A percentile compares a stretch with the other conserved stretches of the same genome.
Evolutionary conservation across 2,113 vertebrate species (phyloP).

Genomic region (Gasterosteus nipponicus): DNA sequence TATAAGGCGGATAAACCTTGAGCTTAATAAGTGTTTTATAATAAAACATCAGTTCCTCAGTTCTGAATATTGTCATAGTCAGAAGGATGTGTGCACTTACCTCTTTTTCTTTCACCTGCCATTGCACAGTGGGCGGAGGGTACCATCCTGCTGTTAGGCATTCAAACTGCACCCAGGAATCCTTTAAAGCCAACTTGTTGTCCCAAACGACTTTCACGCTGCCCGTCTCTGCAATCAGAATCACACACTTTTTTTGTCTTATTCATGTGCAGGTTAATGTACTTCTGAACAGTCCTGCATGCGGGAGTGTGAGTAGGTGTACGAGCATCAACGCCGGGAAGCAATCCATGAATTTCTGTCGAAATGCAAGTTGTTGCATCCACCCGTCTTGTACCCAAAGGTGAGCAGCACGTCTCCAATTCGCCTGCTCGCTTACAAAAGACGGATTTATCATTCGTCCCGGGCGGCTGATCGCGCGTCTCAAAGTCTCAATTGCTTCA

Average conservation of each 20-base stretch:
- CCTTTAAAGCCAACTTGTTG: conserved; percentile 73
- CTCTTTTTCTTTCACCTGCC: conserved; percentile 79
- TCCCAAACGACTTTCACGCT: conserved; percentile 77
- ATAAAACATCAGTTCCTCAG: not conserved
- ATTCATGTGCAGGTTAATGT: not conserved
- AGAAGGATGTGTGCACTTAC: conserved; percentile 38
- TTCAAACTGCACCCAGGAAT: conserved; percentile 77
- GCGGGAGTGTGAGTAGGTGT: not conserved
- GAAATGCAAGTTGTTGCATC: not conserved
- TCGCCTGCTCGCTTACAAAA: conserved; percentile 31
- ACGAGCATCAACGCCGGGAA: not conserved
- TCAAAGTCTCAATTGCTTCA: conserved; percentile 52
- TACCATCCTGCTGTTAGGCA: conserved; percentile 85
- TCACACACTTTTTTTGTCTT: not conserved
- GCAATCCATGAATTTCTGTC: not conserved
- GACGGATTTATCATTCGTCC: conserved; percentile 38
- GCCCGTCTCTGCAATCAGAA: conserved; percentile 82
- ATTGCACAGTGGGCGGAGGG: conserved; percentile 82
- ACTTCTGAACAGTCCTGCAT: not conserved
- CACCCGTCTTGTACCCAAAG: conserved; percentile 1
- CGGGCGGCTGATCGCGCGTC: conserved; percentile 49
- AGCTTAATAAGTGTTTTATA: not conserved
- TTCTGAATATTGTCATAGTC: not conserved
- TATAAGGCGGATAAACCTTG: not conserved
- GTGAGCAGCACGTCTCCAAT: conserved; percentile 16